These are phyloP conservation scores for Philaethria dido DNA, from an alignment of 2,888 invertebrate genomes.

Conservation along the genomic window DNA sequence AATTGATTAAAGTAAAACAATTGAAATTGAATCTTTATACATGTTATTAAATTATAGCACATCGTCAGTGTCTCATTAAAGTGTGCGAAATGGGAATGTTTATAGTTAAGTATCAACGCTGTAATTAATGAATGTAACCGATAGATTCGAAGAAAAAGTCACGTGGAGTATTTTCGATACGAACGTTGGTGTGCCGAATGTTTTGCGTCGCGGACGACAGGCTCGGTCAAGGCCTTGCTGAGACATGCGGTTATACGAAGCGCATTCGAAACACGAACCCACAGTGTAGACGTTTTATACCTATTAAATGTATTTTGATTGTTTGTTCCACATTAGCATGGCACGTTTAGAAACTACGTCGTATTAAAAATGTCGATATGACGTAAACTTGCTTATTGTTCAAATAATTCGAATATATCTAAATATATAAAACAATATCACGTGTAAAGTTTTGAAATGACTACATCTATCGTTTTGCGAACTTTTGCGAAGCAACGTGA, in stretches of 20 bases:
- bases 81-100: not conserved
- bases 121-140: slow-evolving; percentile 59
- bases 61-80: not conserved
- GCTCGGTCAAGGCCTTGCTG: slow-evolving; percentile 76
- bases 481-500: slow-evolving; percentile 75
- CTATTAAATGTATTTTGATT: not conserved
- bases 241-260: slow-evolving; percentile 55
- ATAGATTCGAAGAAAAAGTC: slow-evolving; percentile 55
- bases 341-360: not conserved
- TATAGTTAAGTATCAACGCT: slow-evolving; percentile 33
- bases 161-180: slow-evolving; percentile 61
- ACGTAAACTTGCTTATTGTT: not conserved
- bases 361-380: not conserved
- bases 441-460: not conserved
- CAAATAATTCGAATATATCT: not conserved
- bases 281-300: slow-evolving; percentile 22
- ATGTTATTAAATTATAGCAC: slow-evolving; percentile 1
- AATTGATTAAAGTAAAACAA: not conserved
- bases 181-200: slow-evolving; percentile 53
- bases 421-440: not conserved
- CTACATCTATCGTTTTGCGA: slow-evolving; percentile 60
- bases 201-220: slow-evolving; percentile 48
- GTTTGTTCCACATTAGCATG: not conserved
- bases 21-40: not conserved
- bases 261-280: slow-evolving; percentile 62